Conservation (phyloP, 2,113 vertebrate species). For the Percina caprodes region DNA sequence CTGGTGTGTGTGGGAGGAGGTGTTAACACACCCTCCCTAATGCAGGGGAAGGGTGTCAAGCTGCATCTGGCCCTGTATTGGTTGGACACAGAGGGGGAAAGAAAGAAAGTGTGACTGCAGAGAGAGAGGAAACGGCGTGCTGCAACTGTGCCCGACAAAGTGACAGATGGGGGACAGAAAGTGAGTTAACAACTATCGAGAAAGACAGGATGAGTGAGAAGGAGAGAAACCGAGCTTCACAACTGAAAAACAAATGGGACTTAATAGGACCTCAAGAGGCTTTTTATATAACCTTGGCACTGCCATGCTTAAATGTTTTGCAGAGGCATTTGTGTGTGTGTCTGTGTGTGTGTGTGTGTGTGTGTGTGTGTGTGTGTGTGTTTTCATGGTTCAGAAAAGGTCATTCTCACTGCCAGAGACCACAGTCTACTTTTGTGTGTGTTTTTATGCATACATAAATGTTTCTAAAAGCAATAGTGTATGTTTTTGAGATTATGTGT, state of each 20-base stretch:
- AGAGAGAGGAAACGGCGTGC: background rate
- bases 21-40: constrained; percentile 71
- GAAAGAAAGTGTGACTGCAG: constrained; percentile 7
- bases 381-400: constrained; percentile 78
- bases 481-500: constrained; percentile 21
- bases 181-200: constrained; percentile 3
- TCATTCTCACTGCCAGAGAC: constrained; percentile 72
- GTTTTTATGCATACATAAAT: constrained; percentile 35
- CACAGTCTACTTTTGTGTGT: constrained; percentile 63
- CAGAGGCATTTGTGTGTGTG: constrained; percentile 42
- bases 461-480: constrained; percentile 18
- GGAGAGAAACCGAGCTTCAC: constrained; percentile 60
- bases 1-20: constrained; percentile 57
- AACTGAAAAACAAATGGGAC: constrained; percentile 74
- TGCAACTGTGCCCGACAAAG: constrained; percentile 4
- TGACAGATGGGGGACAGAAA: constrained; percentile 24
- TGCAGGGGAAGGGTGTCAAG: constrained; percentile 52
- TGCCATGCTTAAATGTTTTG: constrained; percentile 59
- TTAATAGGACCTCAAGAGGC: constrained; percentile 78
- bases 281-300: constrained; percentile 70
- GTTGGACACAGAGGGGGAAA: constrained; percentile 19
- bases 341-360: constrained; percentile 38
- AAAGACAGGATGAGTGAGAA: constrained; percentile 57
- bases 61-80: constrained; percentile 33
- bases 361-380: constrained; percentile 45